Conservation (phyloP, 2,888 invertebrate genomes). For the Trilocha varians region DNA sequence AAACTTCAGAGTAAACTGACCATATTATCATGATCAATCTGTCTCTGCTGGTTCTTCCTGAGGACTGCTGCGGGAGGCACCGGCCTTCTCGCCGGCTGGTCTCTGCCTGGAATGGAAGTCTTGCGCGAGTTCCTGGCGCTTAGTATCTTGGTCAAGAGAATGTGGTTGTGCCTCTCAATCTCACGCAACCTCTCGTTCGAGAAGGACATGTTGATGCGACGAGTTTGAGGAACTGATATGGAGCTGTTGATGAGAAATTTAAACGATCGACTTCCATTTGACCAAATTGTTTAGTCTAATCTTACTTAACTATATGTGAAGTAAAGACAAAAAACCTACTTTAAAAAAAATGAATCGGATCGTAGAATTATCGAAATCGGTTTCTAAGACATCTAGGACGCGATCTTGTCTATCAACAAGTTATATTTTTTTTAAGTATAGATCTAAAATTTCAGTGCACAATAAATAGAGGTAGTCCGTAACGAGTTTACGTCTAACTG, state of each 20-base stretch:
- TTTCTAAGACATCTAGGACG: too few relatives aligned
- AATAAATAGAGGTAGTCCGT: too few relatives aligned
- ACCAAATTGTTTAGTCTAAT: too few relatives aligned
- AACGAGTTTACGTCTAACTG: too few relatives aligned
- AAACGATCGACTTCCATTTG: too few relatives aligned
- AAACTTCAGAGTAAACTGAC: conserved; percentile 27
- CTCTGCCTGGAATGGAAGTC: conserved; percentile 42
- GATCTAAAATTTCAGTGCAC: too few relatives aligned
- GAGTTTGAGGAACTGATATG: conserved; percentile 34
- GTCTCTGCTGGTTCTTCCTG: conserved; percentile 67
- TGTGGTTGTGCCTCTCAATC: conserved; percentile 75
- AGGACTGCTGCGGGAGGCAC: conserved; percentile 61
- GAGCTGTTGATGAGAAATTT: conserved; percentile 28
- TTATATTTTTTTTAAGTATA: too few relatives aligned
- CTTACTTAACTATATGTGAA: too few relatives aligned
- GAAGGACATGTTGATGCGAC: conserved; percentile 69
- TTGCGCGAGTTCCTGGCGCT: conserved; percentile 50
- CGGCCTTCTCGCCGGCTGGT: conserved; percentile 26
- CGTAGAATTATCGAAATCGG: too few relatives aligned
- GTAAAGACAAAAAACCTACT: too few relatives aligned
- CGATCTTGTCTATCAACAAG: too few relatives aligned
- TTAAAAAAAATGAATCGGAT: too few relatives aligned
- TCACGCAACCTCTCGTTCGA: conserved; percentile 74
- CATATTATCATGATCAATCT: conserved; percentile 75
- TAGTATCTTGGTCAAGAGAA: conserved; percentile 71